Evolutionary conservation across 2,113 vertebrate species (phyloP).

Genomic region (Pterophyllum scalare): DNA sequence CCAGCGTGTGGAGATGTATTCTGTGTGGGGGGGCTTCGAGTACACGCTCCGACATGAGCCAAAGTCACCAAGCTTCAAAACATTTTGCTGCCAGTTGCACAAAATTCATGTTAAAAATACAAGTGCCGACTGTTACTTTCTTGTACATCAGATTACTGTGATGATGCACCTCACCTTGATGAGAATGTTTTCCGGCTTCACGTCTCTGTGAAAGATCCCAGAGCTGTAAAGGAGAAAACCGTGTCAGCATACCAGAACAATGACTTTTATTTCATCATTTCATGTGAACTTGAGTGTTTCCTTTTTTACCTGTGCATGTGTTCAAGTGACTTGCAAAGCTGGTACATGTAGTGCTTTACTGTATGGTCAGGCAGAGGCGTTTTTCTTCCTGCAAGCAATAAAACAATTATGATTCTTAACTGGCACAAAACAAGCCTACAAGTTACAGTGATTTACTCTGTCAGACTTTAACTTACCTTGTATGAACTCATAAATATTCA

Average conservation of each 20-base stretch:
- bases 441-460: not conserved
- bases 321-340: conserved; percentile 87
- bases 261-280: not conserved
- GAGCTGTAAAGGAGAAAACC: conserved; percentile 75
- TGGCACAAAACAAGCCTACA: not conserved
- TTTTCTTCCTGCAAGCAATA: conserved; percentile 80
- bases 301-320: conserved; percentile 85
- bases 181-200: conserved; percentile 91
- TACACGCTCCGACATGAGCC: conserved; percentile 87
- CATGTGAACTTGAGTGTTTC: not conserved
- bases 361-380: conserved; percentile 83
- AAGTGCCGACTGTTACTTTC: not conserved
- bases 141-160: not conserved
- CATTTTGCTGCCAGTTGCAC: conserved; percentile 79
- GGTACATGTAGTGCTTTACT: conserved; percentile 84
- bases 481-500: conserved; percentile 93
- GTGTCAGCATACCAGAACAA: not conserved
- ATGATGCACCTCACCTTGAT: conserved; percentile 84
- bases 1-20: conserved; percentile 89
- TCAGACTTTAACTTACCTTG: conserved; percentile 76
- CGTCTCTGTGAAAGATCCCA: conserved; percentile 90
- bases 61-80: conserved; percentile 89
- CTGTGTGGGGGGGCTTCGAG: conserved; percentile 87
- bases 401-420: not conserved
- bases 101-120: not conserved